Evolutionary conservation across 53 echinoderm and acorn worm genomes (phyloP).

Genomic region (Hippasteria phrygiana): DNA sequence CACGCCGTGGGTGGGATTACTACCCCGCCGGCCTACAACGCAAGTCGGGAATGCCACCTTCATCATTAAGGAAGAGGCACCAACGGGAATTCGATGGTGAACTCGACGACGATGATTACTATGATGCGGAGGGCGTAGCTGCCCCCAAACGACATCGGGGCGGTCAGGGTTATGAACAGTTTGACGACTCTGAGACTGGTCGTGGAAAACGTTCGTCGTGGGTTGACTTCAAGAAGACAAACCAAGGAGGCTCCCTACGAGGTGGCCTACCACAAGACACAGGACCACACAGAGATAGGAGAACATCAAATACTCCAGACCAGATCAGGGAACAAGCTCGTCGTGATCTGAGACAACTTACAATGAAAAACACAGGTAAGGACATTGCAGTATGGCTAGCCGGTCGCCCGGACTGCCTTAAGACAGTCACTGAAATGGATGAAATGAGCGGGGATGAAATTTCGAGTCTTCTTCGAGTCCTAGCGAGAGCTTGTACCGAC

Average conservation of each 20-base stretch:
- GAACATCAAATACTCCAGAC: background rate
- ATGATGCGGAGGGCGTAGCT: background rate
- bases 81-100: background rate
- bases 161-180: background rate
- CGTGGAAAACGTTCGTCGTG: background rate
- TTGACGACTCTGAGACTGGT: background rate
- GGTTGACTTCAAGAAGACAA: background rate
- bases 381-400: constrained; percentile 1
- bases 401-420: background rate
- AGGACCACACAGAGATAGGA: background rate
- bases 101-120: background rate
- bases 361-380: background rate
- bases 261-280: background rate
- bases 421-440: constrained; percentile 28
- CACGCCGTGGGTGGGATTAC: background rate
- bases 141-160: background rate
- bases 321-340: background rate
- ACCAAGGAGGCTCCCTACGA: background rate
- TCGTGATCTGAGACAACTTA: background rate
- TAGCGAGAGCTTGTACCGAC: constrained; percentile 31
- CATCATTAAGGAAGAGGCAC: background rate
- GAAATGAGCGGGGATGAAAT: constrained; percentile 48
- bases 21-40: background rate
- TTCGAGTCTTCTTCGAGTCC: constrained; percentile 30
- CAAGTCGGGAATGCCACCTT: background rate